These are phyloP conservation scores for Merops nubicus DNA, from an alignment of 2,113 vertebrate species.

Conservation along the genomic window DNA sequence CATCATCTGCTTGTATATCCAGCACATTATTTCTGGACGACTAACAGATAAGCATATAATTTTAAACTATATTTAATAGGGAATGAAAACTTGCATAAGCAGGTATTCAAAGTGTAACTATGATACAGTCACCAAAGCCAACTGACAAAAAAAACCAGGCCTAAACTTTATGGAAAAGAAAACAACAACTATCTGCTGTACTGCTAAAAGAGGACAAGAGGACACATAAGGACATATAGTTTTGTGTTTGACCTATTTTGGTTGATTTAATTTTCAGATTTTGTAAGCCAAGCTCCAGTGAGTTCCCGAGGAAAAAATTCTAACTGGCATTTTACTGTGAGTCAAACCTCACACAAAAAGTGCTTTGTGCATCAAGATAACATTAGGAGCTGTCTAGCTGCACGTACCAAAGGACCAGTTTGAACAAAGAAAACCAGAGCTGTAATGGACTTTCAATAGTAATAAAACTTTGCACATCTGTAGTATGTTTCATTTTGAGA, in stretches of 20 bases:
- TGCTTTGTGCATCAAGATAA: constrained; percentile 74
- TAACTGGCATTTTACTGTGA: constrained; percentile 78
- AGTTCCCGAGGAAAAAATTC: constrained; percentile 77
- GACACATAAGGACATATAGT: constrained; percentile 79
- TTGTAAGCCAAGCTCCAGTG: constrained; percentile 78
- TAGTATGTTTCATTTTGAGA: background rate
- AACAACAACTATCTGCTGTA: constrained; percentile 63
- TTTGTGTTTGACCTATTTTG: constrained; percentile 78
- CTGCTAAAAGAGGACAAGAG: constrained; percentile 70
- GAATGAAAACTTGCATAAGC: constrained; percentile 48
- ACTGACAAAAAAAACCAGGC: constrained; percentile 49
- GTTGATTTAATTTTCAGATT: constrained; percentile 80
- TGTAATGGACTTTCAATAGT: constrained; percentile 6
- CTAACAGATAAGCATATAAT: constrained; percentile 37
- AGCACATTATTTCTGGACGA: constrained; percentile 35
- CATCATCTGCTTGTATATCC: constrained; percentile 38
- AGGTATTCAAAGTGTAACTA: constrained; percentile 57
- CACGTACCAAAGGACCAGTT: constrained; percentile 39
- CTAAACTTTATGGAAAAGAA: constrained; percentile 55
- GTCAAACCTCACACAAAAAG: constrained; percentile 72
- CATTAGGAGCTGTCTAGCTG: constrained; percentile 65
- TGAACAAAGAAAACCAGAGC: constrained; percentile 31
- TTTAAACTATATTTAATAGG: constrained; percentile 53
- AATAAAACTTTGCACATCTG: background rate
- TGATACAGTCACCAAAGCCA: background rate